Percentiles rank a stretch among this genome's conserved stretches.
Evolutionary conservation across 2,797 vertebrate species (phyloP).

Genomic region (Alosa sapidissima): DNA sequence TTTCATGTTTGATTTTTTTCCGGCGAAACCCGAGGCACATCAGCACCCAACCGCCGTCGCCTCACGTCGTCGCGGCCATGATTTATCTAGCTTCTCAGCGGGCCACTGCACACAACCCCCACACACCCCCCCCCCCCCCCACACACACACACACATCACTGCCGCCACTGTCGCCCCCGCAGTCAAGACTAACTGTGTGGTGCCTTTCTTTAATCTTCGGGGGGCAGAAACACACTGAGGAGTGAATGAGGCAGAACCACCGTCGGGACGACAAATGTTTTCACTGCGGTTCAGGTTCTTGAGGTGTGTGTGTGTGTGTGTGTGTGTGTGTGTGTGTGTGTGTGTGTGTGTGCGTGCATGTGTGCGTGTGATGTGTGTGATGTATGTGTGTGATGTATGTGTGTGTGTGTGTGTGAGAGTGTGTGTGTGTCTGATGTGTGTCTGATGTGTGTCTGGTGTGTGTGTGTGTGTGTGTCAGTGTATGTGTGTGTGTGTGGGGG

Average conservation of each 20-base stretch:
- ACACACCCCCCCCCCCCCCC: background rate
- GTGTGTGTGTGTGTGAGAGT: background rate
- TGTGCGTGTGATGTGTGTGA: background rate
- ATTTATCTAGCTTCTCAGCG: conserved; percentile 27
- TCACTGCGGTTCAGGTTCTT: conserved; percentile 16
- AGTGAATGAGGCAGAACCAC: background rate
- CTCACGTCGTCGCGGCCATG: conserved; percentile 17
- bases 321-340: background rate
- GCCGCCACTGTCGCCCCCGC: background rate
- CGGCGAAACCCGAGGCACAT: background rate
- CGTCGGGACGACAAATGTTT: conserved; percentile 38
- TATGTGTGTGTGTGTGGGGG: background rate
- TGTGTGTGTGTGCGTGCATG: background rate
- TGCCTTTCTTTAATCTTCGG: conserved; percentile 30
- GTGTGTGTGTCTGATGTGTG: background rate
- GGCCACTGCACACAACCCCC: background rate
- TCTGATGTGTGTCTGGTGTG: background rate
- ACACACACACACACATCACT: background rate
- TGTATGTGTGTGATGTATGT: background rate
- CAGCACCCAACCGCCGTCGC: conserved; percentile 11
- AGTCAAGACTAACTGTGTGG: background rate
- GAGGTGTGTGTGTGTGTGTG: background rate
- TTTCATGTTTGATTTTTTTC: conserved; percentile 19
- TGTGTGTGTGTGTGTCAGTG: background rate
- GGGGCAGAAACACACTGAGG: background rate